Percentiles rank a stretch among this genome's conserved stretches.
These are phyloP conservation scores for Platypus cylindrus DNA, from an alignment of 2,888 invertebrate genomes.

Conservation along the genomic window DNA sequence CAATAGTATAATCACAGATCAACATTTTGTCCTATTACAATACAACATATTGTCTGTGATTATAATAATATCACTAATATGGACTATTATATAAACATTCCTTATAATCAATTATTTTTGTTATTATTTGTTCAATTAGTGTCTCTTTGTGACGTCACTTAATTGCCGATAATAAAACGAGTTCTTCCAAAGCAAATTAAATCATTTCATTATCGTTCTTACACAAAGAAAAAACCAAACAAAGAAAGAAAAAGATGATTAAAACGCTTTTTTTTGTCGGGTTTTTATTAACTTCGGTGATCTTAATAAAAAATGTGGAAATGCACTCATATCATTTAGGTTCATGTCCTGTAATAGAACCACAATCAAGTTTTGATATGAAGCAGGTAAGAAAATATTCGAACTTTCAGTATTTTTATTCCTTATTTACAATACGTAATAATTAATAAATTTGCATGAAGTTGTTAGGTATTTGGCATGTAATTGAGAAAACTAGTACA, in stretches of 20 bases:
- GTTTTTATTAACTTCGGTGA: constrained; percentile 9
- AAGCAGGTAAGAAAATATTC: constrained; percentile 44
- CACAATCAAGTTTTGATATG: constrained; percentile 61
- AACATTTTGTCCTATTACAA: too few species aligned
- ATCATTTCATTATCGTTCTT: constrained; percentile 1
- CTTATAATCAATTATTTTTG: too few species aligned
- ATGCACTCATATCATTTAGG: constrained; percentile 62
- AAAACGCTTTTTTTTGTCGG: background rate
- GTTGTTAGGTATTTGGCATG: constrained; percentile 73
- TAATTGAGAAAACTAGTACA: constrained; percentile 70
- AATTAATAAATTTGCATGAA: constrained; percentile 24
- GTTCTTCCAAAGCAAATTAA: constrained; percentile 6
- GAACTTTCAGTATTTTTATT: background rate
- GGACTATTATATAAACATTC: too few species aligned
- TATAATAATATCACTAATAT: too few species aligned
- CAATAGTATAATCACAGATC: too few species aligned
- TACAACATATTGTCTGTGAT: too few species aligned
- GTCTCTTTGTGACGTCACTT: too few species aligned
- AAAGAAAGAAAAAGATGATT: too few species aligned
- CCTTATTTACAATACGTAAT: background rate
- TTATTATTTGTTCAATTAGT: too few species aligned
- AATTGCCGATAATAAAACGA: too few species aligned
- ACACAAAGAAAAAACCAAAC: too few species aligned
- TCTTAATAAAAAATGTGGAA: constrained; percentile 13
- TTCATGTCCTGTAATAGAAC: constrained; percentile 59